Base-by-base conservation (phyloP, 2,113 vertebrate species). In the Microtus pennsylvanicus region DNA sequence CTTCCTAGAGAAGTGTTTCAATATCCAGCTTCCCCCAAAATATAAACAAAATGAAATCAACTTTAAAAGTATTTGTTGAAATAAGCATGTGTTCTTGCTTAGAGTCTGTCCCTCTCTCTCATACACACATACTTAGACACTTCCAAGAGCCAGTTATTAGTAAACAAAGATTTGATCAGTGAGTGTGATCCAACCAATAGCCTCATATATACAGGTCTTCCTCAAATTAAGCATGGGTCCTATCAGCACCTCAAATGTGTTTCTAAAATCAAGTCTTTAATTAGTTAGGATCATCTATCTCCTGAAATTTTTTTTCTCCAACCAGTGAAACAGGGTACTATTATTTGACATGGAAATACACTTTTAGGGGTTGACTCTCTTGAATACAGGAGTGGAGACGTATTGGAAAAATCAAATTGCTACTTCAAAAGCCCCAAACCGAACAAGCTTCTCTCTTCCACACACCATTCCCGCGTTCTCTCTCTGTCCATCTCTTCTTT, bases 11-110 rank as follows among this genome's bases (percentile, higher is more conserved):
- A 94, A 95, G n/a, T 52, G 30, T 69, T 90, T 78, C 88, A 65
- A 12, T 75, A 95, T 35, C 50, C 69, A 82, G 3, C 42, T 5
- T 38, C 45, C 16, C n/a, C 69, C 87, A 89, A 85, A 26, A 65
- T 67, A 95, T 52, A 83, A 1, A 65, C 69, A 90, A 89, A 91
- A 52, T 65, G 85, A 93, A 93, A 67, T 78, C n/a, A 76, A 85
- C 26, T 52, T 87, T 83, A 55, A 12, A 47, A 90, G 19, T 26
- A 77, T 91, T 95, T 91, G 76, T 65, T 35, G 58, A 94, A 96
- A 81, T 55, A 96, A 94, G 76, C 70, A 74, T 28, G 55, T 47
- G 21, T 12, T 50, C 33, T 10, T 30, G 30, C 19, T 50, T 26
- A 67, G 2, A 16, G 3, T 33, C n/a, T 89, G 26, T 61, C 26